Evolutionary conservation across 2,797 vertebrate species (phyloP).

Genomic region (Eupleurogrammus muticus): DNA sequence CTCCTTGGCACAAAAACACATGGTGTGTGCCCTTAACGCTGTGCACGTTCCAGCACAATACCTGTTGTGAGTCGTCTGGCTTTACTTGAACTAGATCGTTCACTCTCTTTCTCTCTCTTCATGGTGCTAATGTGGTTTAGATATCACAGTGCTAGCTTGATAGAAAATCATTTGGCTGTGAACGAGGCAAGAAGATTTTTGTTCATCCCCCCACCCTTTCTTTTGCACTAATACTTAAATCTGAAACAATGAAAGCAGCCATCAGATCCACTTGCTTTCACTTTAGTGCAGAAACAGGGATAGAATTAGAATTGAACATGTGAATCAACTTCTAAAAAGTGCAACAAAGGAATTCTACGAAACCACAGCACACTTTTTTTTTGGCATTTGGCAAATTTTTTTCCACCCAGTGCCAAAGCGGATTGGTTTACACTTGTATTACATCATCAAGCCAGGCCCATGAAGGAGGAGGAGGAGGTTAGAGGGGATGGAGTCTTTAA

Average conservation of each 20-base stretch:
- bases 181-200: too few relatives aligned
- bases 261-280: slow-evolving; percentile 6
- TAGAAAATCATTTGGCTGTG: slow-evolving; percentile 18
- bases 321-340: slow-evolving; percentile 5
- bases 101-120: slow-evolving; percentile 32
- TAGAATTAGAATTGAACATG: not conserved
- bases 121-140: slow-evolving; percentile 73
- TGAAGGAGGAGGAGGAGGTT: not conserved
- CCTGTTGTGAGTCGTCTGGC: slow-evolving; percentile 50
- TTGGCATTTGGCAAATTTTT: too few relatives aligned
- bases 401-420: slow-evolving; percentile 78
- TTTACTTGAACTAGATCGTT: slow-evolving; percentile 68
- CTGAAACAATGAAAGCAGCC: not conserved
- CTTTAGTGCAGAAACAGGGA: slow-evolving; percentile 32
- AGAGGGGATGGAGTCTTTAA: slow-evolving; percentile 3
- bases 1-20: slow-evolving; percentile 36
- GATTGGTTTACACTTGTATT: slow-evolving; percentile 58
- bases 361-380: slow-evolving; percentile 65
- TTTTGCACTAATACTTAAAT: slow-evolving; percentile 17
- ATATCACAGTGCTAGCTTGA: slow-evolving; percentile 43
- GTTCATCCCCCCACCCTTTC: slow-evolving; percentile 12
- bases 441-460: slow-evolving; percentile 15
- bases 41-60: slow-evolving; percentile 52
- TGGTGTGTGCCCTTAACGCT: slow-evolving; percentile 17
- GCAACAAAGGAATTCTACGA: slow-evolving; percentile 48